Percentiles rank a stretch among this genome's conserved stretches.
These are phyloP conservation scores for Serripes groenlandicus DNA, from an alignment of 2,888 invertebrate genomes.

Conservation along the genomic window DNA sequence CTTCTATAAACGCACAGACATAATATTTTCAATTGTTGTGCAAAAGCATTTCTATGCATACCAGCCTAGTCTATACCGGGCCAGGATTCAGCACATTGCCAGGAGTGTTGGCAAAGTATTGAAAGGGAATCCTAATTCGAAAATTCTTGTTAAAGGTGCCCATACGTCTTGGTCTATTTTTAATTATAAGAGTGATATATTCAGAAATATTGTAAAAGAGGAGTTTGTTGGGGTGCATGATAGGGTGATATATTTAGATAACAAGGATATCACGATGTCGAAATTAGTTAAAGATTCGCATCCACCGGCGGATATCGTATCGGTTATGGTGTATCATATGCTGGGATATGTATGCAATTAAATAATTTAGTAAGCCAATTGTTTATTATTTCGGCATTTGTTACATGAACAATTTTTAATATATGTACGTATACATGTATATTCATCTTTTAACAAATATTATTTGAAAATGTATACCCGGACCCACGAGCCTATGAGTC, in stretches of 20 bases:
- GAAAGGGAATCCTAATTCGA: background rate
- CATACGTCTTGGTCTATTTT: background rate
- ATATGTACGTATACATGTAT: no score
- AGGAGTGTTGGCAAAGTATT: background rate
- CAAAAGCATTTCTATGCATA: background rate
- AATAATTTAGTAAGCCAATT: no score
- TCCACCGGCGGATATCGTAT: background rate
- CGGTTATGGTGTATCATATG: background rate
- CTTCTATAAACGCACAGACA: background rate
- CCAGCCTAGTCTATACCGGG: background rate
- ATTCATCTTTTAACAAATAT: no score
- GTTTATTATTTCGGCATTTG: no score
- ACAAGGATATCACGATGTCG: background rate
- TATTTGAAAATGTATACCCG: no score
- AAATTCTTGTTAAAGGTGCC: conserved; percentile 1
- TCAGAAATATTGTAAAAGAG: background rate
- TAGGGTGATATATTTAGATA: conserved; percentile 11
- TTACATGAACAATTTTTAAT: no score
- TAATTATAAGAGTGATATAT: background rate
- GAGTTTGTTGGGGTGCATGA: background rate
- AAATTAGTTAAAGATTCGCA: background rate
- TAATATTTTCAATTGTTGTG: background rate
- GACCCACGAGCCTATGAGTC: no score
- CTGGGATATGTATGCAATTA: conserved; percentile 8
- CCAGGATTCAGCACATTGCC: background rate